Percentiles rank a stretch among this genome's conserved stretches.
Conservation (phyloP, 2,113 vertebrate species). For the Corythornis vintsioides region DNA sequence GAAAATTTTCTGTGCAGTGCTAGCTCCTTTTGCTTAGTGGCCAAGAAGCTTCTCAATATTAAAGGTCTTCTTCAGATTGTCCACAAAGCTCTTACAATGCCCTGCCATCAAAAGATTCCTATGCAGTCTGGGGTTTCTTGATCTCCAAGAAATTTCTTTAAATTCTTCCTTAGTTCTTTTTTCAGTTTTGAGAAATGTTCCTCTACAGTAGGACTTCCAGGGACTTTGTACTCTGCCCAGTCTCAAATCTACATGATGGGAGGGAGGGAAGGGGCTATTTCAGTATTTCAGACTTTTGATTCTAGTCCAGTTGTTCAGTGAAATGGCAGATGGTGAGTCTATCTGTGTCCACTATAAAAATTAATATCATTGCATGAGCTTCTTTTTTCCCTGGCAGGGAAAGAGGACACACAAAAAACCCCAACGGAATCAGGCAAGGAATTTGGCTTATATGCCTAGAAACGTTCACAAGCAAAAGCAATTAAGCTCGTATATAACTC, state of each 20-base stretch:
- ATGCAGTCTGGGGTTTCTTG: background rate
- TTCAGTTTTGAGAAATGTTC: background rate
- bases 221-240: background rate
- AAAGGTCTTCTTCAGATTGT: background rate
- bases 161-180: background rate
- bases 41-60: background rate
- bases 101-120: background rate
- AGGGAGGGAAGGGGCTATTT: background rate
- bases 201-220: background rate
- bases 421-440: background rate
- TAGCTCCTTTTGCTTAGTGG: background rate
- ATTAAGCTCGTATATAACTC: constrained; percentile 23
- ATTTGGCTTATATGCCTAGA: background rate
- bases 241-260: background rate
- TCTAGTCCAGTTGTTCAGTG: background rate
- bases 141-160: background rate
- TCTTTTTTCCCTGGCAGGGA: background rate
- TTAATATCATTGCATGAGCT: background rate
- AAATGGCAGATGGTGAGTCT: background rate
- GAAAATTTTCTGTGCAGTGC: background rate
- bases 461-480: background rate
- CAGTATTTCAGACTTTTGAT: background rate
- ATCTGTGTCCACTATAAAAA: background rate
- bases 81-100: background rate
- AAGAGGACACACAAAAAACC: background rate